Evolutionary conservation across 2,113 vertebrate genomes (phyloP), one percentile per base, ranked within the genome.

Genomic region (Sinocyclocheilus anshuiensis): DNA sequence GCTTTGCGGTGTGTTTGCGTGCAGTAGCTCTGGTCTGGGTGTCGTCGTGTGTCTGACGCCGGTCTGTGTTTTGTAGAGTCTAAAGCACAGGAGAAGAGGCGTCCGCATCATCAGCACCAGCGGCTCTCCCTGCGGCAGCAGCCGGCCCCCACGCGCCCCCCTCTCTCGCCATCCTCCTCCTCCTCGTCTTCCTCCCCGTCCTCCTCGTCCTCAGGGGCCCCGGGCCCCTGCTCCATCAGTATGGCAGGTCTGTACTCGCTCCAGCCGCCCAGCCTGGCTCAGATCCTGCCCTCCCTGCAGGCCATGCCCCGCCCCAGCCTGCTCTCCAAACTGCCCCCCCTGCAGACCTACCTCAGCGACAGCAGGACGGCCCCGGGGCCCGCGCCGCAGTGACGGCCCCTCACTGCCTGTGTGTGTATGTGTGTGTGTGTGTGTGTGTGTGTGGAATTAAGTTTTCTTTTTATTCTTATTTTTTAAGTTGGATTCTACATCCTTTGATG

Each of bases 201-300:
- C 15, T 85, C 87, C 83, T 86, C 88, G 87, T 85, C 93, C 6
- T 91, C 93, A 87, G 92, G 90, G 94, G 95, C 90, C 86, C 92
- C 90, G 92, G 77, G 96, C 79, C 92, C 96, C 7, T 89, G 90
- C 84, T 93, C 96, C 88, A 93, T 97, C 92, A 94, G 91, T 89
- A 86, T 94, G 92, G 91, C 96, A 97, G 97, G 96, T 97, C 92
- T 94, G 96, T 97, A 96, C 91, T 90, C 92, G 83, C 87, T 93
- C 77, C 93, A 92, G 89, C 91, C 91, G 53, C 91, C 93, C 75
- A 89, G 90, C 89, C 87, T 95, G 83, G 91, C 93, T 87, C 88
- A 76, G 87, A 86, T 93, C 91, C 90, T 94, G 75, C 94, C 95
- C 78, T 93, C 93, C 89, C 90, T 94, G 61, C 93, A 90, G 48